A percentile compares a stretch with the other conserved stretches of the same genome.
phyloP scores from a whole-genome alignment of 2,113 vertebrate genomes.

The Dasypus novemcinctus region DNA sequence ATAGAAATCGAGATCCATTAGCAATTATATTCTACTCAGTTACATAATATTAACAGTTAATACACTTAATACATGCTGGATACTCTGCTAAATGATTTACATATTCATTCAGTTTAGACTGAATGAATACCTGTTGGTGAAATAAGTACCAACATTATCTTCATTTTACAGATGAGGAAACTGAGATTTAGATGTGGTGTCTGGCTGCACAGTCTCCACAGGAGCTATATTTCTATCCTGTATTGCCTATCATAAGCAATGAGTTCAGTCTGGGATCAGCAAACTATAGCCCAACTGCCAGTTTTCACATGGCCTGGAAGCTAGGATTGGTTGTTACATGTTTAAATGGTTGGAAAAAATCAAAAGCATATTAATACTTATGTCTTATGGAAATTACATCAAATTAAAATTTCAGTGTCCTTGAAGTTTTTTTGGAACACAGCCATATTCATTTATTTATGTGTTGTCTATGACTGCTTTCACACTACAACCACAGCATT shows the following conservation, averaged over 20 bases:
- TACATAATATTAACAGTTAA: background rate
- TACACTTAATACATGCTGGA: background rate
- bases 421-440: background rate
- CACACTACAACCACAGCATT: background rate
- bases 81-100: background rate
- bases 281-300: background rate
- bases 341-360: slow-evolving; percentile 25
- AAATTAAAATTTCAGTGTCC: background rate
- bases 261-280: background rate
- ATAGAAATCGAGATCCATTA: slow-evolving; percentile 1
- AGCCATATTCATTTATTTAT: background rate
- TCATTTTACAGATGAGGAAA: slow-evolving; percentile 1
- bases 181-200: background rate
- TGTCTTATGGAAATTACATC: background rate
- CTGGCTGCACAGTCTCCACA: background rate
- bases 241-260: background rate
- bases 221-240: background rate
- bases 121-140: background rate
- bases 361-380: slow-evolving; percentile 24
- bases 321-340: background rate
- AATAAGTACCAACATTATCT: background rate
- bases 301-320: background rate
- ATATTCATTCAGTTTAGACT: background rate
- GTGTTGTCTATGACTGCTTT: background rate
- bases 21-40: background rate